phyloP scores from a whole-genome alignment of 2,888 invertebrate species.

The Tinea semifulvella region DNA sequence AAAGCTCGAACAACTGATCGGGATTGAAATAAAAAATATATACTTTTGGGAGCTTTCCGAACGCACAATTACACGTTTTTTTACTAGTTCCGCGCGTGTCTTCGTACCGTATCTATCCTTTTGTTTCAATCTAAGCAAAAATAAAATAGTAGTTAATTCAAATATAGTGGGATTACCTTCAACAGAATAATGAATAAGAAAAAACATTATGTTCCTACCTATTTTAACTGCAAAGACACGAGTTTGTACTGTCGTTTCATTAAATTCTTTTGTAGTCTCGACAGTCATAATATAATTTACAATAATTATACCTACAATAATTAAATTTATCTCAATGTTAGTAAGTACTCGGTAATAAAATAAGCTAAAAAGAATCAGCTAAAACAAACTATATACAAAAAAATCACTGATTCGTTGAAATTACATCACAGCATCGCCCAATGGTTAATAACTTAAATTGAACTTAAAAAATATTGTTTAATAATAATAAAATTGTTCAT shows the following conservation, averaged over 20 bases:
- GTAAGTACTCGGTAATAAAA: slow-evolving; percentile 6
- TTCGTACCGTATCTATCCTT: no score
- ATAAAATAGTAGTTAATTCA: no score
- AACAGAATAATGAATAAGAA: no score
- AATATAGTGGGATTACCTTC: background rate
- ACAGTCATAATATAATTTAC: slow-evolving; percentile 3
- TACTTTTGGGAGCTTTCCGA: no score
- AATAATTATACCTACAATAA: slow-evolving; percentile 2
- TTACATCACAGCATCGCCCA: slow-evolving; percentile 61
- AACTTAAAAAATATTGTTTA: slow-evolving; percentile 3
- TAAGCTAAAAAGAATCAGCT: slow-evolving; percentile 12
- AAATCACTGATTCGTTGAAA: slow-evolving; percentile 24
- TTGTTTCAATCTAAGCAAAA: no score
- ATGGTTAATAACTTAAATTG: slow-evolving; percentile 10
- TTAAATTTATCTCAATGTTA: slow-evolving; percentile 4
- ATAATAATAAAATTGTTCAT: slow-evolving; percentile 10
- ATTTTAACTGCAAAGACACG: slow-evolving; percentile 17
- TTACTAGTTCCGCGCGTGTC: no score
- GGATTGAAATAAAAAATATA: no score
- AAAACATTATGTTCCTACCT: background rate
- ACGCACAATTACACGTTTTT: no score
- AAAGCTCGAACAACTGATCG: no score
- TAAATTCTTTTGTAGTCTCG: background rate
- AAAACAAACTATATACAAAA: slow-evolving; percentile 26
- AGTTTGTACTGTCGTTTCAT: slow-evolving; percentile 18